Evolutionary conservation across 2,797 vertebrate species (phyloP).

Genomic region (Macrochelys suwanniensis): DNA sequence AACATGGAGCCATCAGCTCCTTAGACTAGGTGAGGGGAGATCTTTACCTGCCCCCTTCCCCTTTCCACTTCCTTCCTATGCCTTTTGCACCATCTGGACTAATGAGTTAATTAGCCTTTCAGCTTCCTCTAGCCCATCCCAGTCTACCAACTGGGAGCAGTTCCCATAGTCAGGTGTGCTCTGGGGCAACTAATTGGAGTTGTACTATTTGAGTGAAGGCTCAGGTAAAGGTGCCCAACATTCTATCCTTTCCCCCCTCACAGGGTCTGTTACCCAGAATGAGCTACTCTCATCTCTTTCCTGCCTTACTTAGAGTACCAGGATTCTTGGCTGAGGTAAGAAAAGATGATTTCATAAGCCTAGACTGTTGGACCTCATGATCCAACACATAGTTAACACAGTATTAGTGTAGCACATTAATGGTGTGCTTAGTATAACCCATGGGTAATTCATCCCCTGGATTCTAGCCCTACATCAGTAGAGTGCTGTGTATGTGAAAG

Average conservation of each 20-base stretch:
- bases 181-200: not conserved
- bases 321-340: not conserved
- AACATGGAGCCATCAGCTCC: no score
- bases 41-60: no score
- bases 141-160: not conserved
- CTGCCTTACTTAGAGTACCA: not conserved
- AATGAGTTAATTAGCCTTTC: not conserved
- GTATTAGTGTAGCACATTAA: not conserved
- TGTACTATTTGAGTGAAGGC: not conserved
- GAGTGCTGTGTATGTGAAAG: not conserved
- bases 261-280: not conserved
- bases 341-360: not conserved
- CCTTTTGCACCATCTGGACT: not conserved
- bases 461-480: not conserved
- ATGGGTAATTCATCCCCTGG: not conserved
- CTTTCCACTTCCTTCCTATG: not conserved
- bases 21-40: no score
- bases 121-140: not conserved
- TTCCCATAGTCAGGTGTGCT: not conserved
- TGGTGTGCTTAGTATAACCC: not conserved
- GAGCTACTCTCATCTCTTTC: not conserved
- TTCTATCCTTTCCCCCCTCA: not conserved
- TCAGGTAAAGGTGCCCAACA: not conserved
- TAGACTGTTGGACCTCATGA: not conserved
- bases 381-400: not conserved